phyloP scores from a whole-genome alignment of 2,797 vertebrate species.

The Enteromius treurensis region DNA sequence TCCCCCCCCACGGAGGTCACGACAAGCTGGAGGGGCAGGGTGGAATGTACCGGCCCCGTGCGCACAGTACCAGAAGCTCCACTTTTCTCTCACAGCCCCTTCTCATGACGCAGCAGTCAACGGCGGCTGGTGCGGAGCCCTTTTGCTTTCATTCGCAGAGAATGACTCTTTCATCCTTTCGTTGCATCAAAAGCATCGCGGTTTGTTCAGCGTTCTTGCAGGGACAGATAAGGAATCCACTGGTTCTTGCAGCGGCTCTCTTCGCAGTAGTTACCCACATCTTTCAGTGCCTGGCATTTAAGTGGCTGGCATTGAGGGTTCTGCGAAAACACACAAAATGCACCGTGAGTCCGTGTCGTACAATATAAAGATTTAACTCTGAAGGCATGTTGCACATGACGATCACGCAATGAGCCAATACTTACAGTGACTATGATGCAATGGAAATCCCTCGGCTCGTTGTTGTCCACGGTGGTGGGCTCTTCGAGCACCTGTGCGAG shows the following conservation, averaged over 20 bases:
- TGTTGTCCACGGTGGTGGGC: constrained; percentile 62
- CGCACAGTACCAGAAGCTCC: constrained; percentile 52
- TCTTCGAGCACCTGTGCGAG: constrained; percentile 83
- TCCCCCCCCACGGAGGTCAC: constrained; percentile 53
- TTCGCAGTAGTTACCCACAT: constrained; percentile 86
- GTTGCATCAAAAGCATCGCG: constrained; percentile 49
- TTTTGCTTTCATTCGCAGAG: constrained; percentile 55
- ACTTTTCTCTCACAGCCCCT: constrained; percentile 52
- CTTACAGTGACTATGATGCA: constrained; percentile 93
- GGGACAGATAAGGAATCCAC: constrained; percentile 87
- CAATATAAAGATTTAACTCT: not conserved
- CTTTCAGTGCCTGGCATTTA: constrained; percentile 81
- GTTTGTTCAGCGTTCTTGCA: constrained; percentile 84
- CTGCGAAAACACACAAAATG: constrained; percentile 65
- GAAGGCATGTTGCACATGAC: too few relatives aligned
- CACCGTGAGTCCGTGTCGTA: not conserved
- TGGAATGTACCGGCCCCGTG: constrained; percentile 32
- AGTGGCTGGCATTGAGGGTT: constrained; percentile 84
- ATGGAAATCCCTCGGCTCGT: constrained; percentile 89
- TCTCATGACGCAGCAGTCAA: constrained; percentile 47
- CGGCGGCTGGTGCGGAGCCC: constrained; percentile 48
- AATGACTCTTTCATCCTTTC: constrained; percentile 63
- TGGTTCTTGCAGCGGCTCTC: constrained; percentile 88
- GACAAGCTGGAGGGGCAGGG: constrained; percentile 39
- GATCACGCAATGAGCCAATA: not conserved